Conservation (phyloP, 2,797 vertebrate genomes). For the Malacoraja senta region DNA sequence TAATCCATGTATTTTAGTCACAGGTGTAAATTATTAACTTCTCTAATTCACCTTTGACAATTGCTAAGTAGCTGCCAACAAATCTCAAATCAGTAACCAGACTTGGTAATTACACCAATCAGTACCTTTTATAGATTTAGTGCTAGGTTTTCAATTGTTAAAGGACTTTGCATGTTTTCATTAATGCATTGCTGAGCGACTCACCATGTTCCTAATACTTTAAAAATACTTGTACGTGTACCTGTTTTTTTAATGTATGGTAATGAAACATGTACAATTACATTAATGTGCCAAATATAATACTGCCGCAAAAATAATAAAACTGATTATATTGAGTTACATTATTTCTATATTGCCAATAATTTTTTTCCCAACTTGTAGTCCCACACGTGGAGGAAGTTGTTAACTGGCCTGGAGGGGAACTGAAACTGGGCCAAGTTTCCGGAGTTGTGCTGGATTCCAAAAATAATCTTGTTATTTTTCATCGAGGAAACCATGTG, state of each 20-base stretch:
- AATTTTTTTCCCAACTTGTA: slow-evolving; percentile 45
- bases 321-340: no score
- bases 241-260: not conserved
- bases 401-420: slow-evolving; percentile 70
- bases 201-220: not conserved
- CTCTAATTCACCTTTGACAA: not conserved
- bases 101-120: not conserved
- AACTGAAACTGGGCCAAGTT: slow-evolving; percentile 80
- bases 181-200: not conserved
- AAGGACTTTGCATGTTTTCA: not conserved
- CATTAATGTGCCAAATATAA: not conserved
- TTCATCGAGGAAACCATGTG: slow-evolving; percentile 83
- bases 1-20: not conserved
- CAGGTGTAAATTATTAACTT: not conserved
- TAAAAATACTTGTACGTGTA: not conserved
- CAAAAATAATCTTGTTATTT: slow-evolving; percentile 79
- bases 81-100: not conserved
- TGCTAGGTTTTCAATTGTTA: not conserved
- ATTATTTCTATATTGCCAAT: not conserved
- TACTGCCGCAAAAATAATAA: not conserved
- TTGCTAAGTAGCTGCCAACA: not conserved
- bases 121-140: not conserved
- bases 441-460: slow-evolving; percentile 83
- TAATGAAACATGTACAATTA: not conserved
- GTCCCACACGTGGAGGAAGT: slow-evolving; percentile 76